Base-by-base conservation (phyloP, 2,113 vertebrate genomes). In the Sphyrna mokarran region DNA sequence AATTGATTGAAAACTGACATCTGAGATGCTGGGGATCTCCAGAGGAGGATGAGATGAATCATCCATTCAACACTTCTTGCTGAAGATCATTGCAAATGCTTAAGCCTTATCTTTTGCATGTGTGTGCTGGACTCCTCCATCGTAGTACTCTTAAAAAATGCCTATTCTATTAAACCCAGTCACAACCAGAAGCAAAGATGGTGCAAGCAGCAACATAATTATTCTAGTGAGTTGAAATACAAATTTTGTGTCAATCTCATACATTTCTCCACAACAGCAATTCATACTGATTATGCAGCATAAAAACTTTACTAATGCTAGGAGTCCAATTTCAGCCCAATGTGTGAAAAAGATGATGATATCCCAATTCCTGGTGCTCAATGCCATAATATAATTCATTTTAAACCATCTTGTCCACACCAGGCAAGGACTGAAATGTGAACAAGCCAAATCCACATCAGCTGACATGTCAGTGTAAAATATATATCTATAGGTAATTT, bases 401-500 rank as follows among this genome's bases (percentile, higher is more conserved):
- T 80, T 80, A 63, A 90, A 90, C 29, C 48, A 26, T 43, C 40
- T 89, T 29, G 54, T 89, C 43, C 86, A 89, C 86, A 89, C 7
- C 87, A 90, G 18, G 29, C 26, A 90, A 90, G 87, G 3, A 80
- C 76, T 80, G 33, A 29, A n/a, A 90, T 63, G 58, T 63, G 58
- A 90, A 63, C 33, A 63, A 90, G 33, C 14, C 11, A 63, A n/a
- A 90, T 7, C 87, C n/a, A 58, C 18, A 90, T 63, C 18, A 29
- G 33, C 29, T n/a, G 33, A 90, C 54, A 90, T 58, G 20, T 90
- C 87, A 90, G 54, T 61, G 26, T 90, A 90, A 90, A 90, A 90
- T 90, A 90, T 90, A 90, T 58, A 54, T 54, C 48, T 54, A 54
- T 63, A n/a, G 54, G 29, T 90, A 63, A 90, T 90, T n/a, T 90